phyloP scores from a whole-genome alignment of 1,140 invertebrate genomes.

The Campodea augens region DNA sequence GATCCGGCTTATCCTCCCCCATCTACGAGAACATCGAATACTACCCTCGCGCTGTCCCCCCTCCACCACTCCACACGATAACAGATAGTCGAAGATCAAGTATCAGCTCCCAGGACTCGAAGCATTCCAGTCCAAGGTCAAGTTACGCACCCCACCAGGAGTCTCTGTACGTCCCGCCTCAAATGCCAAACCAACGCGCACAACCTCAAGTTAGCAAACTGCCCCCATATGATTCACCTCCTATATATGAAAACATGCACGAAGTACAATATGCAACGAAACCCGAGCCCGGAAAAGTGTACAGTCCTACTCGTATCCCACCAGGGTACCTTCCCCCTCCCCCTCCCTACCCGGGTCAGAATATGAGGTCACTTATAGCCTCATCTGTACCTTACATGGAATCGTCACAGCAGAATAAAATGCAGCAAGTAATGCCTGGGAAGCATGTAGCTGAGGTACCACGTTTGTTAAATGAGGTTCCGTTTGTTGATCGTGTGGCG shows the following conservation, averaged over 20 bases:
- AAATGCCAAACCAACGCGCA: constrained; percentile 1
- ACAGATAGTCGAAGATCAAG: constrained; percentile 33
- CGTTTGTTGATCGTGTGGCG: not conserved
- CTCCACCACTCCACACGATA: constrained; percentile 22
- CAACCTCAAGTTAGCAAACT: constrained; percentile 21
- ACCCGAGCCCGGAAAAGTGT: constrained; percentile 7
- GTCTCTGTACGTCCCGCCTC: not conserved
- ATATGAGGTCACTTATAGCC: constrained; percentile 6
- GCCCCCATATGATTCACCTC: constrained; percentile 34
- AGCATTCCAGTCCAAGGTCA: constrained; percentile 30
- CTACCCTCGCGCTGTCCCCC: constrained; percentile 33
- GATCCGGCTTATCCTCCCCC: constrained; percentile 27
- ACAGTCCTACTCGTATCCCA: not conserved
- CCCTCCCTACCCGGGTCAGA: constrained; percentile 16
- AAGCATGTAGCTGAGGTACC: not conserved
- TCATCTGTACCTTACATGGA: constrained; percentile 1
- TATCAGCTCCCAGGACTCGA: constrained; percentile 29
- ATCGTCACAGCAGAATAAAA: too few relatives aligned
- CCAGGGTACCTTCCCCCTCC: constrained; percentile 13
- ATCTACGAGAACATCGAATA: constrained; percentile 68
- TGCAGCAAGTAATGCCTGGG: not conserved
- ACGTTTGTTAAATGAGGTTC: not conserved
- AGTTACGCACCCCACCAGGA: constrained; percentile 21
- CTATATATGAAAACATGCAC: constrained; percentile 53
- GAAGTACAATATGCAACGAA: constrained; percentile 20